Conservation (phyloP, 1,140 invertebrate species). For the Hycleus cichorii region DNA sequence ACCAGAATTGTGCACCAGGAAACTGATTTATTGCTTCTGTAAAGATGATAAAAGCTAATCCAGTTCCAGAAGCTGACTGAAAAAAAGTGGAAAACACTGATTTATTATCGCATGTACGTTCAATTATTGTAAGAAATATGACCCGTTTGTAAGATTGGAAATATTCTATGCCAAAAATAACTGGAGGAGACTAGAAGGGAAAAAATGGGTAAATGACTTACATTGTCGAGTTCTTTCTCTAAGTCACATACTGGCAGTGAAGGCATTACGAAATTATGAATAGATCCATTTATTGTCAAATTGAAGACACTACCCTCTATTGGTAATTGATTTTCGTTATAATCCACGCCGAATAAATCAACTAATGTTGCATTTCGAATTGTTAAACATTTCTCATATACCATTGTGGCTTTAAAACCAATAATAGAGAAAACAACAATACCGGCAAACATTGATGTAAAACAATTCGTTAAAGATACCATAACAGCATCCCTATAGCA, state of each 20-base stretch:
- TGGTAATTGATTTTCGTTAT: conserved; percentile 46
- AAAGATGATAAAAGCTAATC: conserved; percentile 92
- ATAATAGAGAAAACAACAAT: conserved; percentile 97
- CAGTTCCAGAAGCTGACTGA: conserved; percentile 87
- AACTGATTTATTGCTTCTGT: conserved; percentile 96
- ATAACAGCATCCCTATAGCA: conserved; percentile 90
- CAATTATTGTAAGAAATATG: too few relatives aligned
- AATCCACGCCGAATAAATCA: conserved; percentile 43
- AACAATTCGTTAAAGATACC: conserved; percentile 90
- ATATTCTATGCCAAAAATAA: too few relatives aligned
- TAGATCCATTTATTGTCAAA: conserved; percentile 49
- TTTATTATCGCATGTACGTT: too few relatives aligned
- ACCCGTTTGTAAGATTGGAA: too few relatives aligned
- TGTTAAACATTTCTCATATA: conserved; percentile 66
- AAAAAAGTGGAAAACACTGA: conserved; percentile 29
- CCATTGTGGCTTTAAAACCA: conserved; percentile 87
- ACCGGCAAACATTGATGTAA: conserved; percentile 95
- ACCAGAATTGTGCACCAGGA: conserved; percentile 89
- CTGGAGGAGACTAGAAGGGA: too few relatives aligned
- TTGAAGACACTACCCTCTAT: conserved; percentile 47
- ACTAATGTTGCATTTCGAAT: conserved; percentile 54
- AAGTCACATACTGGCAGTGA: conserved; percentile 69
- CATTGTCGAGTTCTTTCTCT: conserved; percentile 81
- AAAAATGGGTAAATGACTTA: conserved; percentile 45
- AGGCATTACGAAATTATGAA: conserved; percentile 53